Evolutionary conservation across 2,797 vertebrate genomes (phyloP).

Genomic region (Hydrolagus colliei): DNA sequence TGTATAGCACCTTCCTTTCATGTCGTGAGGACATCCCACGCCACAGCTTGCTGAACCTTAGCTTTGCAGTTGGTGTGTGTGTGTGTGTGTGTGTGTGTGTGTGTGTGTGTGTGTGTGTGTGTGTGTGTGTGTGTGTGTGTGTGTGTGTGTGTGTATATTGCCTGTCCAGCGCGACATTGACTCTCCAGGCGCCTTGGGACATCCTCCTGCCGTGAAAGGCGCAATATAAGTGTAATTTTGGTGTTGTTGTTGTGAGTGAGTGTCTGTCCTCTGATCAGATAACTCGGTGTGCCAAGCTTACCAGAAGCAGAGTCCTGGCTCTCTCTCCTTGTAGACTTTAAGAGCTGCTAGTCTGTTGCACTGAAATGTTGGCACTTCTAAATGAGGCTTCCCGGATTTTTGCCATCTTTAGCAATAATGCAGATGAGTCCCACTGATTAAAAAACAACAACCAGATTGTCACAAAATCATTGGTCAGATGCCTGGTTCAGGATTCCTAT

Average conservation of each 20-base stretch:
- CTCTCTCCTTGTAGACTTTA: constrained; percentile 7
- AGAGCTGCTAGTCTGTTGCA: not conserved
- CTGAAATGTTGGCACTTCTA: constrained; percentile 24
- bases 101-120: not conserved
- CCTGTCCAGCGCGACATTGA: no score
- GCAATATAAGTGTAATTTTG: no score
- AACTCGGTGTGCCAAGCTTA: not conserved
- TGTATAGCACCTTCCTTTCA: no score
- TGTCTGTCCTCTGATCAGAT: constrained; percentile 9
- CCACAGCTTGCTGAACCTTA: not conserved
- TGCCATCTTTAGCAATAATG: constrained; percentile 28
- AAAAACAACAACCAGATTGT: constrained; percentile 9
- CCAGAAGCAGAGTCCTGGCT: not conserved
- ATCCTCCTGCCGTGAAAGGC: no score
- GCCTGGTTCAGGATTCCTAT: constrained; percentile 12
- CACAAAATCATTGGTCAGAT: constrained; percentile 23
- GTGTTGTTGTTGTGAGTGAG: not conserved
- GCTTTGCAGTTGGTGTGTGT: not conserved
- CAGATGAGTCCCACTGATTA: not conserved
- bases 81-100: not conserved
- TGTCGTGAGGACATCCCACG: no score
- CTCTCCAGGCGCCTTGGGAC: no score
- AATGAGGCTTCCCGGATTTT: constrained; percentile 29
- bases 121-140: not conserved
- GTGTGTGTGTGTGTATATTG: not conserved